These are phyloP conservation scores for Pardosa pseudoannulata DNA, from an alignment of 2,888 invertebrate species.

Conservation along the genomic window DNA sequence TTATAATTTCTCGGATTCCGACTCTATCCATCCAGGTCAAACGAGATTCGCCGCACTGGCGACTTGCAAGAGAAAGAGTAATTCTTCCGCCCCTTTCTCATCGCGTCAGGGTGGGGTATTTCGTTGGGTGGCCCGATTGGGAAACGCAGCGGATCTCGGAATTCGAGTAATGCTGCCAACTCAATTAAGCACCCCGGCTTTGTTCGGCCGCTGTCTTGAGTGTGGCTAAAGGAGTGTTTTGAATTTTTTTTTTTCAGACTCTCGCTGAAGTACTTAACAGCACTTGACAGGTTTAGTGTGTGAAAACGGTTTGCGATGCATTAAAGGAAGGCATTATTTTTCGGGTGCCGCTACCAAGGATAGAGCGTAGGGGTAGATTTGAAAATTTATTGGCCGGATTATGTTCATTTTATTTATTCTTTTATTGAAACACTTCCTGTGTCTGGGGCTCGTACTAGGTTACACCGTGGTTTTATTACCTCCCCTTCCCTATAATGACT, in stretches of 20 bases:
- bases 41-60: not conserved
- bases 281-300: conserved; percentile 1
- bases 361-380: no score
- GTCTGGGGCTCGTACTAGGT: no score
- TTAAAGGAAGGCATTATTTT: not conserved
- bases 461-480: no score
- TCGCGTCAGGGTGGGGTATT: not conserved
- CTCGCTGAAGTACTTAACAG: not conserved
- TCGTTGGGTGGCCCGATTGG: not conserved
- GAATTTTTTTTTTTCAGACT: not conserved
- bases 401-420: no score
- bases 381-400: no score
- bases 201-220: not conserved
- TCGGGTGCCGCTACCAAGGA: no score
- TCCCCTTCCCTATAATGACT: no score
- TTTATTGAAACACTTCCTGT: no score
- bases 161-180: not conserved
- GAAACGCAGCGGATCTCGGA: not conserved
- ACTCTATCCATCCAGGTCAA: not conserved
- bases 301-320: not conserved
- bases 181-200: not conserved
- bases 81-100: not conserved
- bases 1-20: not conserved
- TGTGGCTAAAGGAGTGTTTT: not conserved
- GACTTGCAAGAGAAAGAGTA: not conserved